Evolutionary conservation across 2,888 invertebrate species (phyloP), one percentile per base, ranked within the genome.

Genomic region (Cecidostiba fungosa): DNA sequence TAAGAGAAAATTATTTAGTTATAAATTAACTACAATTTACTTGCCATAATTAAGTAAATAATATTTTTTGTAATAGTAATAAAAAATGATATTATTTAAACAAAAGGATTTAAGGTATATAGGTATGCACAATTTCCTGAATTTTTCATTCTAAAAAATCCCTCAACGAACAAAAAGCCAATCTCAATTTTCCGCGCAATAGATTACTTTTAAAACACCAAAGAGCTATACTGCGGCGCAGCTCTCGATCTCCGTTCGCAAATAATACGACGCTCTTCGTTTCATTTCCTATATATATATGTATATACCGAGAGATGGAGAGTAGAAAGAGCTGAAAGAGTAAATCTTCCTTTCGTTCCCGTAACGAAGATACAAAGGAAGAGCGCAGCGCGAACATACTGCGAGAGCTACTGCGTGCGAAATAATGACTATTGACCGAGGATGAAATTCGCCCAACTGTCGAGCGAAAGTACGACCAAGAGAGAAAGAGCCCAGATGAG

Each of bases 381-480:
- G 19, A 59, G n/a, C 54, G 16, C 72, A 66, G 29, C 14, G 23
- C 10, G 32, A 77, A 69, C 69, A 76, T 72, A 72, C 47, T 62
- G 72, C 62, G 32, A 84, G 77, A 77, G 39, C 6, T n/a, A n/a
- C n/a, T 39, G 43, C 47, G n/a, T 23, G 36, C 32, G 10, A 76
- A 26, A 78, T 83, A 84, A 84, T 84, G 66, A 78, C 47, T 66
- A 62, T 84, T 78, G 84, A 78, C 73, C 70, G 59, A 84, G 73
- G 73, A 78, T 77, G 29, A 77, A 77, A 77, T 43, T 70, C 70
- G 54, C 70, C 47, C 54, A 19, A 72, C 59, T 72, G 80, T 6
- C 14, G 39, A 70, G 59, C 72, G 72, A 70, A 39, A 79, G 23
- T 50, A 54, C 32, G 8, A 47, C 10, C 12, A 26, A 73, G 14